Conservation (phyloP, 2,797 vertebrate species). For the Nannoperca australis region DNA sequence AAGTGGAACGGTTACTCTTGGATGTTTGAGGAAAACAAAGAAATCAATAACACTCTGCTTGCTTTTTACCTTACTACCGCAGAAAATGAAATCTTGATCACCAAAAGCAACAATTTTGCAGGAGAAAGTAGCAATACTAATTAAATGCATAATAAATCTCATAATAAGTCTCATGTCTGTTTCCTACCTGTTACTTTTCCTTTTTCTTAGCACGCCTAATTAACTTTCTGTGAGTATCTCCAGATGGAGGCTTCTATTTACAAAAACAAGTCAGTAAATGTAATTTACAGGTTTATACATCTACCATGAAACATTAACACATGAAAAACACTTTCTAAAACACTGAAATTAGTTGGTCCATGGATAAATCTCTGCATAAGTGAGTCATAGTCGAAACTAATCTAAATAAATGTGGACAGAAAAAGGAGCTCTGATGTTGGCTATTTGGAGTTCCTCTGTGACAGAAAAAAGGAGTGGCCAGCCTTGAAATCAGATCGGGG, state of each 20-base stretch:
- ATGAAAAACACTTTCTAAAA: slow-evolving; percentile 3
- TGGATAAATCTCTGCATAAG: background rate
- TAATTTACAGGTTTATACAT: slow-evolving; percentile 1
- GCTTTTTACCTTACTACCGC: slow-evolving; percentile 25
- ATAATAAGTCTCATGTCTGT: background rate
- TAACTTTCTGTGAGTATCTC: slow-evolving; percentile 40
- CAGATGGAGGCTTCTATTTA: slow-evolving; percentile 25
- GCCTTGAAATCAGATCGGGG: too few species aligned
- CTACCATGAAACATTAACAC: slow-evolving; percentile 1
- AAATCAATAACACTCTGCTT: slow-evolving; percentile 48
- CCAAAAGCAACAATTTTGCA: slow-evolving; percentile 7
- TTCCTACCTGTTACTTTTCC: slow-evolving; percentile 26
- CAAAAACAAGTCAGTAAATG: slow-evolving; percentile 10
- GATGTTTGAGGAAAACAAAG: slow-evolving; percentile 40
- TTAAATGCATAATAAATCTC: slow-evolving; percentile 54
- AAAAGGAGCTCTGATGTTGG: too few species aligned
- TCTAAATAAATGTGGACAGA: background rate
- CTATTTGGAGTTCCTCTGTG: too few species aligned
- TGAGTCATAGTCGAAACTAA: background rate
- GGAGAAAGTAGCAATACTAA: slow-evolving; percentile 22
- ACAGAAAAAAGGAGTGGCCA: too few species aligned
- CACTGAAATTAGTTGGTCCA: background rate
- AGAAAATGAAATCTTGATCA: slow-evolving; percentile 30
- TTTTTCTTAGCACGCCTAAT: slow-evolving; percentile 18
- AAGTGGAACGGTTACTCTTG: slow-evolving; percentile 26